phyloP scores from a whole-genome alignment of 2,113 vertebrate species.

The Cygnus buccinator region DNA sequence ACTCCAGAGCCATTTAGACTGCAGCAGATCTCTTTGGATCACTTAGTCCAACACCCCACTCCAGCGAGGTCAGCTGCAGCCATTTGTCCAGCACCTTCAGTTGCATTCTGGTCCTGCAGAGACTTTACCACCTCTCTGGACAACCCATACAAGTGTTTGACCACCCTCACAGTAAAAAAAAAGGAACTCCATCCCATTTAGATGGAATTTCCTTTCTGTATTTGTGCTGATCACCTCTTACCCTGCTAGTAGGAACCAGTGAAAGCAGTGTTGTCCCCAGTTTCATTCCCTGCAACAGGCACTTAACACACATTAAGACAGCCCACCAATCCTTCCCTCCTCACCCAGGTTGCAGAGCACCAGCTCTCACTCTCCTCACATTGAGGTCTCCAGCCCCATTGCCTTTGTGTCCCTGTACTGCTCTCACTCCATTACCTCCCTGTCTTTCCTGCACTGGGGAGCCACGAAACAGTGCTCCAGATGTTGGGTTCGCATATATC shows the following conservation, averaged over 20 bases:
- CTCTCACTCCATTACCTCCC: too few relatives aligned
- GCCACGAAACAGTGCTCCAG: too few relatives aligned
- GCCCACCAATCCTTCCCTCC: too few relatives aligned
- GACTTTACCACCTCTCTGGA: neutral
- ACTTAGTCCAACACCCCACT: neutral
- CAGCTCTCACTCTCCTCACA: too few relatives aligned
- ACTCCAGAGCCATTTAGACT: neutral
- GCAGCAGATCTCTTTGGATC: neutral
- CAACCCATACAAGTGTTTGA: neutral
- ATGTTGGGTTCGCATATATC: neutral
- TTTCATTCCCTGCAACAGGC: neutral
- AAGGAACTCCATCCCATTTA: neutral
- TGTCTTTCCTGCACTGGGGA: too few relatives aligned
- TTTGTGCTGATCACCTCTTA: neutral
- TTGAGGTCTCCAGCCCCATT: too few relatives aligned
- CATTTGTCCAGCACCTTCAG: neutral
- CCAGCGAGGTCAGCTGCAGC: neutral
- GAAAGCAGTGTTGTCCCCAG: too few relatives aligned
- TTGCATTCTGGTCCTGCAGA: neutral
- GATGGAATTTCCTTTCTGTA: accelerated
- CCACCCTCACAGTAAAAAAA: too few relatives aligned
- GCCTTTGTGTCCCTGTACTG: too few relatives aligned
- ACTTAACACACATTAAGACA: neutral
- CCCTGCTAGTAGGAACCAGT: neutral
- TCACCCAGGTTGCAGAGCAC: too few relatives aligned